Percentiles rank a stretch among this genome's conserved stretches.
These are phyloP conservation scores for Lagodon rhomboides DNA, from an alignment of 2,797 vertebrate genomes.

Conservation along the genomic window DNA sequence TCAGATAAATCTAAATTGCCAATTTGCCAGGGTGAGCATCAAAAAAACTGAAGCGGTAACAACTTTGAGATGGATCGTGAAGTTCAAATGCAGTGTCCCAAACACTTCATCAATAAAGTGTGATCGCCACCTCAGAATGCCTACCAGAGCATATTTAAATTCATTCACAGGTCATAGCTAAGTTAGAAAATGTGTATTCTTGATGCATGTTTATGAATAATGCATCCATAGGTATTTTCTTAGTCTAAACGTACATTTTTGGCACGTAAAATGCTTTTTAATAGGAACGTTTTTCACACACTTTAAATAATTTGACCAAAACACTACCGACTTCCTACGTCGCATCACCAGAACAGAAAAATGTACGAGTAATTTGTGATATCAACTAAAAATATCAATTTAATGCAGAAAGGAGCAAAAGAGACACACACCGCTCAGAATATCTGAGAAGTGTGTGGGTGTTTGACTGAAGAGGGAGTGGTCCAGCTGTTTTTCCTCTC, in stretches of 20 bases:
- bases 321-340: background rate
- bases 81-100: background rate
- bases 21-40: background rate
- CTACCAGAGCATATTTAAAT: background rate
- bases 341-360: background rate
- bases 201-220: background rate
- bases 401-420: background rate
- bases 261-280: background rate
- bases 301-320: background rate
- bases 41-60: background rate
- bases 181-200: background rate
- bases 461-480: slow-evolving; percentile 50
- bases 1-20: background rate
- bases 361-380: too few relatives aligned
- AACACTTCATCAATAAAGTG: background rate
- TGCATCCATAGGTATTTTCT: background rate
- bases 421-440: slow-evolving; percentile 18
- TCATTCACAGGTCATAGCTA: background rate
- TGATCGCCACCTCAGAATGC: background rate
- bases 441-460: slow-evolving; percentile 37
- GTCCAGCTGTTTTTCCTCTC: slow-evolving; percentile 74
- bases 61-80: background rate
- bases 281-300: background rate
- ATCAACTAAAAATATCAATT: background rate
- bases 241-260: background rate